Evolutionary conservation across 2,113 vertebrate genomes (phyloP).

Genomic region (Mus pahari): DNA sequence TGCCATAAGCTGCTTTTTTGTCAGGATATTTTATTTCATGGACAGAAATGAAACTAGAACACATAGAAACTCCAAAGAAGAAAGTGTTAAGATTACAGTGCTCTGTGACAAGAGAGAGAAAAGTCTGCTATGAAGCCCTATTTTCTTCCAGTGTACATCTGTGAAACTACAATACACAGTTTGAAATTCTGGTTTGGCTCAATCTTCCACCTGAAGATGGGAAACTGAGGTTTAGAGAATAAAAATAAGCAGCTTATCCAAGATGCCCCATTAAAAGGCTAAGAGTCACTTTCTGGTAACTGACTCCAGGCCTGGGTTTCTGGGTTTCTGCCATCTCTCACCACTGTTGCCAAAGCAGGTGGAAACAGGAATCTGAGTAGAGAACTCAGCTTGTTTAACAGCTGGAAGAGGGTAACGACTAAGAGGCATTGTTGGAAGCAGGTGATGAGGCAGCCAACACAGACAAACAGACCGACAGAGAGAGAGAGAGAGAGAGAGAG

Average conservation of each 20-base stretch:
- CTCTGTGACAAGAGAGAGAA: neutral
- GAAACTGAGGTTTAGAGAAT: neutral
- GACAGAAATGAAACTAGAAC: neutral
- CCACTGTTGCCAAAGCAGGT: neutral
- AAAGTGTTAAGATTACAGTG: neutral
- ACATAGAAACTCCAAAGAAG: neutral
- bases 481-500: neutral
- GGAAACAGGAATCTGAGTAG: neutral
- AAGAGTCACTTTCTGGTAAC: neutral
- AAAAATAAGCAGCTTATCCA: neutral
- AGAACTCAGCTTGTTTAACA: neutral
- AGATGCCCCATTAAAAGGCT: neutral
- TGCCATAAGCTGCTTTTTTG: neutral
- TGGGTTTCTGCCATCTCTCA: neutral
- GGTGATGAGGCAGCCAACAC: neutral
- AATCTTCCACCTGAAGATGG: neutral
- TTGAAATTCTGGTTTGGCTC: neutral
- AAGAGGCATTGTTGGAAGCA: neutral
- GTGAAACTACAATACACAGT: neutral
- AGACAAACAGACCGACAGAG: neutral
- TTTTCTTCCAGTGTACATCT: neutral
- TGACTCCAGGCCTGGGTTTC: neutral
- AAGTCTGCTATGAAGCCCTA: neutral
- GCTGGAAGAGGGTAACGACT: conserved; percentile 3
- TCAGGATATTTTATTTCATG: neutral